Evolutionary conservation across 2,797 vertebrate genomes (phyloP).

Genomic region (Gallirallus australis): DNA sequence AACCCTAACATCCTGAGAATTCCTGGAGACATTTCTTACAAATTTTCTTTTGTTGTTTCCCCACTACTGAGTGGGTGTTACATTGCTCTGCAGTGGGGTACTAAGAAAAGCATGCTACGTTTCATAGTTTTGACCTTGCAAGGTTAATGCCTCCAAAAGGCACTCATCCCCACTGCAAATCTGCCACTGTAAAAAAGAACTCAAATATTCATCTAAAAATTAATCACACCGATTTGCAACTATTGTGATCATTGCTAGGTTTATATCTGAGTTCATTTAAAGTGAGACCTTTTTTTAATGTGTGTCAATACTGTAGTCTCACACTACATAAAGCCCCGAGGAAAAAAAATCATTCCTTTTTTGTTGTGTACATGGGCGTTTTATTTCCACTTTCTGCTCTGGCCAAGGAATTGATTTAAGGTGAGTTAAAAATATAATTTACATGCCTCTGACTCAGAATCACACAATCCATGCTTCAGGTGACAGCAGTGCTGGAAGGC

Average conservation of each 20-base stretch:
- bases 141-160: neutral
- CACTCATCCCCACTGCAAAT: neutral
- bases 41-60: neutral
- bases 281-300: neutral
- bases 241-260: neutral
- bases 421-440: neutral
- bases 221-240: neutral
- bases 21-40: neutral
- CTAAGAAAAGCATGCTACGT: neutral
- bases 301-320: neutral
- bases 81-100: neutral
- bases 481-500: neutral
- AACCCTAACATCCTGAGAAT: neutral
- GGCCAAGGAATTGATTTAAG: neutral
- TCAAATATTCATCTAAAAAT: neutral
- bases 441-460: neutral
- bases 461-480: neutral
- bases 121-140: neutral
- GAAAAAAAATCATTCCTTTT: neutral
- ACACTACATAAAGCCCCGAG: neutral
- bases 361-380: neutral
- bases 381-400: neutral
- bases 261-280: neutral
- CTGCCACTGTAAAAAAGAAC: neutral
- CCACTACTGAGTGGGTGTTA: neutral